These are phyloP conservation scores for Parazoanthus swiftii DNA, from an alignment of 92 coral and sea anemone genomes.

Conservation along the genomic window DNA sequence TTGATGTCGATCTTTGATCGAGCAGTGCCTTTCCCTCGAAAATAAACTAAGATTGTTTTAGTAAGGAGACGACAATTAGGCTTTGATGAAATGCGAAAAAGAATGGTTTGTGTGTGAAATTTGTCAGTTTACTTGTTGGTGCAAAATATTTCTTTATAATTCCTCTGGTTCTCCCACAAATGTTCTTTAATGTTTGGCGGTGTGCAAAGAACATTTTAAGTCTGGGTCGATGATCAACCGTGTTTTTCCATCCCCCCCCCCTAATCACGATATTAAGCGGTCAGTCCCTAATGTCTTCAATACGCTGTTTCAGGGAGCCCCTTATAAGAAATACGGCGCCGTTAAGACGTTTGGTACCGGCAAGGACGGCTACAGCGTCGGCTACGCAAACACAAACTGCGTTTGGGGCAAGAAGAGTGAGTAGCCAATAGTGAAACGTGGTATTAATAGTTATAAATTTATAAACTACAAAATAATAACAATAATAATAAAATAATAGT, in stretches of 20 bases:
- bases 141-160: too few relatives aligned
- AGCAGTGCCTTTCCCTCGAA: too few relatives aligned
- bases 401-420: conserved; percentile 40
- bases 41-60: too few relatives aligned
- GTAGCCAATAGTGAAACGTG: background rate
- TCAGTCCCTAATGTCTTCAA: background rate
- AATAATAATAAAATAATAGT: background rate
- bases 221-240: background rate
- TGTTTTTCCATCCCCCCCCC: background rate
- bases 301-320: conserved; percentile 24
- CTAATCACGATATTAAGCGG: background rate
- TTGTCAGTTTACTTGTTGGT: too few relatives aligned
- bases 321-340: conserved; percentile 33
- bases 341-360: conserved; percentile 36
- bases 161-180: too few relatives aligned
- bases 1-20: too few relatives aligned
- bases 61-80: too few relatives aligned
- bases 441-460: background rate
- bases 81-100: too few relatives aligned
- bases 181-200: background rate
- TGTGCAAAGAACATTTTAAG: too few relatives aligned
- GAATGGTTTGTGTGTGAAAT: too few relatives aligned
- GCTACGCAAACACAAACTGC: conserved; percentile 35
- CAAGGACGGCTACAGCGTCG: conserved; percentile 36
- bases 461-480: background rate